Evolutionary conservation across 2,888 invertebrate species (phyloP), one percentile per base, ranked within the genome.

Genomic region (Eurytoma adleriae): DNA sequence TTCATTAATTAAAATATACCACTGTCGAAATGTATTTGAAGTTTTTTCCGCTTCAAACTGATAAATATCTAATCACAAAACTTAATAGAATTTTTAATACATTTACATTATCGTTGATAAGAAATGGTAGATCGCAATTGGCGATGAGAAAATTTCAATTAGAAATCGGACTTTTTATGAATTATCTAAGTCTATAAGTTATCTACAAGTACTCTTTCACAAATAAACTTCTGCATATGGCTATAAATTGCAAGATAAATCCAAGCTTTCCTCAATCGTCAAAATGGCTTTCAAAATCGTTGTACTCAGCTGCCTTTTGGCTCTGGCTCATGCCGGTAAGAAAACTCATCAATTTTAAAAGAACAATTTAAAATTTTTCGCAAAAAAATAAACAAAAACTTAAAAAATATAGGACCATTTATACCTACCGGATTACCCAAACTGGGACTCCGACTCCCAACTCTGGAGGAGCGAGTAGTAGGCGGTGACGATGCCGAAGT

Each of bases 401-500:
- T 68, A 12, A 12, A 18, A 59, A 24, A 7, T 59, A 13, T 2
- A 59, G 59, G 59, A 24, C 59, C 27, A 13, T 59, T 59, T 20
- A 18, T 59, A 4, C 13, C 20, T 20, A 24, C 13, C 4, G 24
- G 59, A 24, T 30, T n/a, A n/a, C 56, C 61, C 0, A n/a, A 5
- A 16, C 18, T 48, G 12, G 56, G 59, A 1, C 3, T 30, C 3
- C 7, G 18, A 0, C 13, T 7, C 5, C 50, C 76, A 12, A 13
- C 14, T 0, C 18, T 64, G 14, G 30, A 20, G 12, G 13, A 69
- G 10, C 85, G 77, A 56, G 83, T 88, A 56, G 86, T 87, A n/a
- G 88, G 87, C 14, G 88, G 88, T 0, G 57, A 82, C 56, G 78
- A 91, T 1, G 92, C 92, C 0, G 71, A 59, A 0, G 87, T 89